Conservation (phyloP, 2,888 invertebrate species). For the Drosophila anomelani region DNA sequence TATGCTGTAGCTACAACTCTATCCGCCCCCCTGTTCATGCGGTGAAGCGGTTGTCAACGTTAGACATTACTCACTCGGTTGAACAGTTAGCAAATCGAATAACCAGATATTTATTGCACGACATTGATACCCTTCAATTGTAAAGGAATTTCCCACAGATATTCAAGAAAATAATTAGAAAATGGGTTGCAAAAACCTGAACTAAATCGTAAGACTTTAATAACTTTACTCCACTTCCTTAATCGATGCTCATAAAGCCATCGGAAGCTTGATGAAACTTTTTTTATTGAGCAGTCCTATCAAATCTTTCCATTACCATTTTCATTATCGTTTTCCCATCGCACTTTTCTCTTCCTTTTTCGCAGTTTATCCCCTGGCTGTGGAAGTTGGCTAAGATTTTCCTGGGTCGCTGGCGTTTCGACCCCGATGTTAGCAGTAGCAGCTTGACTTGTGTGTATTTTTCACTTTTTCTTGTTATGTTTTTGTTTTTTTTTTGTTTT, state of each 20-base stretch:
- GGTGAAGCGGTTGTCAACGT: constrained; percentile 45
- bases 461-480: constrained; percentile 22
- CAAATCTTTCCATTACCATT: constrained; percentile 33
- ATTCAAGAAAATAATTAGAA: no score
- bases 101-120: constrained; percentile 34
- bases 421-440: constrained; percentile 45
- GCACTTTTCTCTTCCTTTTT: constrained; percentile 32
- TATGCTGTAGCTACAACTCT: constrained; percentile 49
- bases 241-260: constrained; percentile 1
- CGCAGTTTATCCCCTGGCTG: constrained; percentile 13
- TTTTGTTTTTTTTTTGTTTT: not conserved
- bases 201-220: no score
- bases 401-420: constrained; percentile 64
- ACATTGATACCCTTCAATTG: constrained; percentile 40
- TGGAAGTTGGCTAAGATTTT: constrained; percentile 50
- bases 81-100: constrained; percentile 58
- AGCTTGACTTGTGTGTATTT: constrained; percentile 31
- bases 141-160: constrained; percentile 18
- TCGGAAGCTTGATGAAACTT: constrained; percentile 23
- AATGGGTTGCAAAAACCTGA: no score
- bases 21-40: constrained; percentile 18
- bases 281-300: constrained; percentile 31
- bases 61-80: constrained; percentile 66
- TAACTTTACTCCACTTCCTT: not conserved
- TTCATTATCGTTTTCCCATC: constrained; percentile 4